Conservation (phyloP, 1,140 invertebrate species). For the Cardiocondyla obscurior region DNA sequence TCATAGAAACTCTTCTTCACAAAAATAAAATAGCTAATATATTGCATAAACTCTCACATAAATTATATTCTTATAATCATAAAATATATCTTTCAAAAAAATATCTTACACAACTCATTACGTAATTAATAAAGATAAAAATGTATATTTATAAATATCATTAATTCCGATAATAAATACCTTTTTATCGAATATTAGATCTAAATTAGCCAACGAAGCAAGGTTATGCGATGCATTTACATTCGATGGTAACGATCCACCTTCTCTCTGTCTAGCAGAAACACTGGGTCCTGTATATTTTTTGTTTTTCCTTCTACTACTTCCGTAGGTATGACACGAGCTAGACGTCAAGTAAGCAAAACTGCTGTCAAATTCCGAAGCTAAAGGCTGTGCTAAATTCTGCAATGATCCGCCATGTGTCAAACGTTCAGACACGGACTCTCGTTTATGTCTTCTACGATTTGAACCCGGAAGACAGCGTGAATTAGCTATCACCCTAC, state of each 20-base stretch:
- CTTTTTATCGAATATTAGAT: conserved; percentile 81
- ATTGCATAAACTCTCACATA: neutral
- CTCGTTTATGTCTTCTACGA: conserved; percentile 81
- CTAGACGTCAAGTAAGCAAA: conserved; percentile 79
- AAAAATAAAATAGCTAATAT: conserved; percentile 37
- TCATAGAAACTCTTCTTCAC: conserved; percentile 78
- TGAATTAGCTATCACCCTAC: conserved; percentile 77
- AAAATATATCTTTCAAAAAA: neutral
- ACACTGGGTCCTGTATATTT: conserved; percentile 81
- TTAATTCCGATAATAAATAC: conserved; percentile 64
- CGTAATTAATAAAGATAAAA: neutral
- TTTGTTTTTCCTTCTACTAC: conserved; percentile 77
- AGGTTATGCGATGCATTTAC: conserved; percentile 84
- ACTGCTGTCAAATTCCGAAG: conserved; percentile 80
- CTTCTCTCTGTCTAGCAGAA: conserved; percentile 87
- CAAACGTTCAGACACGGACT: conserved; percentile 84
- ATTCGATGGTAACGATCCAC: conserved; percentile 86
- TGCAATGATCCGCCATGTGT: conserved; percentile 86
- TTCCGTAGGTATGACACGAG: conserved; percentile 79
- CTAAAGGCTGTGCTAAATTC: conserved; percentile 83
- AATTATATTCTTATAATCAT: neutral
- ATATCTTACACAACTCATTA: conserved; percentile 20
- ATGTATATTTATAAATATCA: neutral
- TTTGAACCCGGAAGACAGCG: conserved; percentile 80
- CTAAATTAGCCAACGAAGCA: conserved; percentile 80